phyloP scores from a whole-genome alignment of 2,888 invertebrate genomes.

The Monopis laevigella region DNA sequence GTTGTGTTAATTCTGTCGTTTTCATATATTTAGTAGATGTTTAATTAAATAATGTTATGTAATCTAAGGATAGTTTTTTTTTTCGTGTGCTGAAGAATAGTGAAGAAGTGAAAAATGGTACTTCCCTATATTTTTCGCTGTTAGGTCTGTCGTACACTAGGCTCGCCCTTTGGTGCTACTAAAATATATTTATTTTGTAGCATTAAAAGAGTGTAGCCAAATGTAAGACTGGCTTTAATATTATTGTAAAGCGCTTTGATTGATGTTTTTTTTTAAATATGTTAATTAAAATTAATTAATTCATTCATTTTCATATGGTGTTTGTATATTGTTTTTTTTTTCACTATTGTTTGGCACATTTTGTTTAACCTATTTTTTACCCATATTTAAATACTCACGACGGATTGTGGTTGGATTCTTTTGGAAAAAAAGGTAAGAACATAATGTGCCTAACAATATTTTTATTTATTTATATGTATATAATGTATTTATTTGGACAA shows the following conservation, averaged over 20 bases:
- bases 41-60: constrained; percentile 11
- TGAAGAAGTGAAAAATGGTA: constrained; percentile 44
- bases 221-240: no score
- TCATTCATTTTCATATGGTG: no score
- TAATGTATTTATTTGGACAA: no score
- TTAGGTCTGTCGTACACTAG: no score
- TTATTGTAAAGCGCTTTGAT: no score
- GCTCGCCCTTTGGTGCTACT: no score
- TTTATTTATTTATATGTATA: constrained; percentile 8
- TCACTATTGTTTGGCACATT: constrained; percentile 88
- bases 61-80: no score
- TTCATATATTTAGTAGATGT: constrained; percentile 12
- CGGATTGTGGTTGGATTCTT: background rate
- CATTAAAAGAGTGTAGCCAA: no score
- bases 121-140: constrained; percentile 55
- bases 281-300: no score
- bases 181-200: no score
- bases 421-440: constrained; percentile 41
- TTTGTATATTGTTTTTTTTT: constrained; percentile 38
- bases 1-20: constrained; percentile 10
- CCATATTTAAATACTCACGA: background rate
- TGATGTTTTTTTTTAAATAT: no score
- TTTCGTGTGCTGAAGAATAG: constrained; percentile 65
- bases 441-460: constrained; percentile 58
- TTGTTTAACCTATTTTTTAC: constrained; percentile 30